Evolutionary conservation across 2,888 invertebrate species (phyloP), one percentile per base, ranked within the genome.

Genomic region (Tinea pellionella): DNA sequence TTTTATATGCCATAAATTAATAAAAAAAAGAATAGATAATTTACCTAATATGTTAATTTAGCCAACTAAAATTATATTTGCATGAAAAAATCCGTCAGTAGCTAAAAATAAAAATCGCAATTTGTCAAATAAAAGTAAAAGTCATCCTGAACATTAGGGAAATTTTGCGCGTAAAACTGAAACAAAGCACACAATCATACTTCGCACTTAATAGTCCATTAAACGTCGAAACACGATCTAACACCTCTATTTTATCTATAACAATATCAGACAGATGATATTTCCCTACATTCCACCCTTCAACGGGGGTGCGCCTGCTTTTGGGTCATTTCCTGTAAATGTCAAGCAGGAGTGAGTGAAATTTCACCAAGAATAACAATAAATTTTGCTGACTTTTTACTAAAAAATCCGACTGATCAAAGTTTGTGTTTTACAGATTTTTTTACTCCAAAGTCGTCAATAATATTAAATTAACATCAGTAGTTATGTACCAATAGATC

Each of bases 281-380:
- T 47, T 47, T 47, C 47, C 47, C 53, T 24, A 53, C 24, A 53
- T 30, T 32, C 12, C 32, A 57, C 57, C 57, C 57, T 57, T 61
- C 62, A 58, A 59, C 59, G 63, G 62, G 24, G 63, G 64, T 65
- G 67, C 68, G 62, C 59, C 59, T 61, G 77, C 73, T 80, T 82
- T 81, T 81, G 74, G 79, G 80, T 78, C 80, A 75, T 71, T 72
- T 82, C 82, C 81, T 77, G 69, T 64, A 7, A 47, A 57, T 32
- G 32, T 32, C 57, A 30, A 57, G 32, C 57, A n/a, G 8, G 30
- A 57, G 30, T 57, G 57, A 57, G 57, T 57, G 57, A 57, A 57
- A 57, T 57, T 57, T 57, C 32, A 57, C 57, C 1, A 24, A 24
- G 24, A 24, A n/a, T 53, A 24, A 53, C 24, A 53, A 24, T 53